These are phyloP conservation scores for Cephalotes varians DNA, from an alignment of 2,888 invertebrate species.

Conservation along the genomic window DNA sequence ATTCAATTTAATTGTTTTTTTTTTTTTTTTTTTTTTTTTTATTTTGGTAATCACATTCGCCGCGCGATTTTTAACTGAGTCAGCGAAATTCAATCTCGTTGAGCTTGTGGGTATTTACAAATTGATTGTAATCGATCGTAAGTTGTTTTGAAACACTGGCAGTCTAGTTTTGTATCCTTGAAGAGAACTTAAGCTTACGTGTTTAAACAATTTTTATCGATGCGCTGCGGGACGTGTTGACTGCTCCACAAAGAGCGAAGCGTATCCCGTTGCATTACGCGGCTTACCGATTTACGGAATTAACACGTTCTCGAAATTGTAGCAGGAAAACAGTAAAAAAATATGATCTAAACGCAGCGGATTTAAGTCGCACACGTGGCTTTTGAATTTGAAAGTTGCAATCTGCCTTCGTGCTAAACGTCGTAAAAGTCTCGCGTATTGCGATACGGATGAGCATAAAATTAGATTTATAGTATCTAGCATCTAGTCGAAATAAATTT, in stretches of 20 bases:
- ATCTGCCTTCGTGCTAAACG: neutral
- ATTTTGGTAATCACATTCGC: neutral
- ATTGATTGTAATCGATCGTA: neutral
- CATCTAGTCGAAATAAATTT: neutral
- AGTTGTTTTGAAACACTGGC: constrained; percentile 29
- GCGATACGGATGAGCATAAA: neutral
- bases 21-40: neutral
- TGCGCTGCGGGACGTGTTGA: neutral
- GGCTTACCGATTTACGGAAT: neutral
- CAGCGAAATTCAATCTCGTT: constrained; percentile 30
- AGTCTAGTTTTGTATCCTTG: constrained; percentile 32
- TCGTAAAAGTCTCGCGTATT: neutral
- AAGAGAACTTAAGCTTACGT: constrained; percentile 7
- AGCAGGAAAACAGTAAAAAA: neutral
- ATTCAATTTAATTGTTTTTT: neutral
- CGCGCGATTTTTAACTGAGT: constrained; percentile 7
- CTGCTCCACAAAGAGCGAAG: neutral
- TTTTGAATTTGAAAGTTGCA: constrained; percentile 8
- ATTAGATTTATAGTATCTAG: neutral
- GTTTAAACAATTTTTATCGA: constrained; percentile 31
- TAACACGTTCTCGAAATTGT: constrained; percentile 7
- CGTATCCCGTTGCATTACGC: neutral
- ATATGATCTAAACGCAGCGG: neutral
- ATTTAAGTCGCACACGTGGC: neutral
- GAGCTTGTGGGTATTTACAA: constrained; percentile 36